Conservation (phyloP, 2,888 invertebrate species). For the Bimastos eiseni region DNA sequence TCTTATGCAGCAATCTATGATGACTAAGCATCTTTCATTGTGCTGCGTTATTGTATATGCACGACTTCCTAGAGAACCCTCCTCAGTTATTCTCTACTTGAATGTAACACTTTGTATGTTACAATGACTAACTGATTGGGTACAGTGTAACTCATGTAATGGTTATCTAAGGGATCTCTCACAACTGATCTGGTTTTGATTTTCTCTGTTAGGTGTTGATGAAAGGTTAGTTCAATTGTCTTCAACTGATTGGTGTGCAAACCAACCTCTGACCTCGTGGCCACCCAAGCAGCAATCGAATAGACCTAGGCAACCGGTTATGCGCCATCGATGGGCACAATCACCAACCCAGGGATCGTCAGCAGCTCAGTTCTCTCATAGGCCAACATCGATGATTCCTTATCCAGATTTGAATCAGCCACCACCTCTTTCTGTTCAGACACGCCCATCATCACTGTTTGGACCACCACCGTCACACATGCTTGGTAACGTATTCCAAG, state of each 20-base stretch:
- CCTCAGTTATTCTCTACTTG: too few relatives aligned
- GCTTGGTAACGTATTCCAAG: background rate
- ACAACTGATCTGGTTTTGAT: background rate
- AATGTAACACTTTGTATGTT: too few relatives aligned
- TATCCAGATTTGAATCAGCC: conserved; percentile 13
- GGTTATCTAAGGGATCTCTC: background rate
- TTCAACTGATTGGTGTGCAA: background rate
- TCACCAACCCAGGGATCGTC: background rate
- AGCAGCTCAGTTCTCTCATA: background rate
- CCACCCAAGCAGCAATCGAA: background rate
- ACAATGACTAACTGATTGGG: background rate
- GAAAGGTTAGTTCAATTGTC: background rate
- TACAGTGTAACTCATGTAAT: background rate
- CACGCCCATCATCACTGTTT: background rate
- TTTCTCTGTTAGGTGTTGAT: background rate
- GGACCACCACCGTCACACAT: background rate
- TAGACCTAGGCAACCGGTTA: background rate
- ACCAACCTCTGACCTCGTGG: conserved; percentile 14
- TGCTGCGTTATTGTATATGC: background rate
- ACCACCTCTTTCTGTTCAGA: background rate
- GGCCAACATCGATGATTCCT: background rate
- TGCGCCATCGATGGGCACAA: background rate
- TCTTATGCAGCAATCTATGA: background rate
- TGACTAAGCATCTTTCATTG: background rate
- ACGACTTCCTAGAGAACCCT: background rate